A percentile compares a stretch with the other conserved stretches of the same genome.
These are phyloP conservation scores for Tachina lurida DNA, from an alignment of 2,888 invertebrate species.

Conservation along the genomic window DNA sequence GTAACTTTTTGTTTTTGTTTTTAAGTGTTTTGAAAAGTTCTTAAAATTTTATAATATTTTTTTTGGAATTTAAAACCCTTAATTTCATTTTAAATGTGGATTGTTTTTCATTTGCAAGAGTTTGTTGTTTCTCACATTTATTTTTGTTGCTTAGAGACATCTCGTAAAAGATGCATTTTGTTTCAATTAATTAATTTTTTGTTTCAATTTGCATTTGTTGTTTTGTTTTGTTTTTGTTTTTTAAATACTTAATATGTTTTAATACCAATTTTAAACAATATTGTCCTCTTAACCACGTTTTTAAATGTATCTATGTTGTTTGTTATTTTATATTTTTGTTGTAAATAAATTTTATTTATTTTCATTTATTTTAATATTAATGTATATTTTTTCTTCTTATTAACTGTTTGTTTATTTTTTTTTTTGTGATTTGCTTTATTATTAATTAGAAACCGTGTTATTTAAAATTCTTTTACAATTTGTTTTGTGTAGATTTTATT, in stretches of 20 bases:
- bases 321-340: constrained; percentile 58
- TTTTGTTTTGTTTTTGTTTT: not conserved
- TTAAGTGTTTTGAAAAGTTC: constrained; percentile 57
- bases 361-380: constrained; percentile 39
- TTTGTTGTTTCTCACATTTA: constrained; percentile 61
- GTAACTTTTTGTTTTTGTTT: constrained; percentile 39
- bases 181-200: constrained; percentile 50
- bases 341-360: constrained; percentile 54
- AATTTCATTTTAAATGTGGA: constrained; percentile 63
- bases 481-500: constrained; percentile 44
- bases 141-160: constrained; percentile 36
- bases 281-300: constrained; percentile 74
- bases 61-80: constrained; percentile 17
- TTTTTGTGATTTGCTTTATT: constrained; percentile 48
- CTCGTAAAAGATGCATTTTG: constrained; percentile 48
- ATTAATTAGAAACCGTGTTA: constrained; percentile 69
- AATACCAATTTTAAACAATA: constrained; percentile 82
- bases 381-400: constrained; percentile 58
- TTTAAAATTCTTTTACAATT: constrained; percentile 55
- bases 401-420: constrained; percentile 28
- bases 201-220: constrained; percentile 23
- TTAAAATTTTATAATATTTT: constrained; percentile 18
- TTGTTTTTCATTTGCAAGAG: constrained; percentile 68
- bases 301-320: constrained; percentile 52
- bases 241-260: constrained; percentile 65